These are phyloP conservation scores for Ophioninae sp. DNA, from an alignment of 2,888 invertebrate genomes.

Conservation along the genomic window DNA sequence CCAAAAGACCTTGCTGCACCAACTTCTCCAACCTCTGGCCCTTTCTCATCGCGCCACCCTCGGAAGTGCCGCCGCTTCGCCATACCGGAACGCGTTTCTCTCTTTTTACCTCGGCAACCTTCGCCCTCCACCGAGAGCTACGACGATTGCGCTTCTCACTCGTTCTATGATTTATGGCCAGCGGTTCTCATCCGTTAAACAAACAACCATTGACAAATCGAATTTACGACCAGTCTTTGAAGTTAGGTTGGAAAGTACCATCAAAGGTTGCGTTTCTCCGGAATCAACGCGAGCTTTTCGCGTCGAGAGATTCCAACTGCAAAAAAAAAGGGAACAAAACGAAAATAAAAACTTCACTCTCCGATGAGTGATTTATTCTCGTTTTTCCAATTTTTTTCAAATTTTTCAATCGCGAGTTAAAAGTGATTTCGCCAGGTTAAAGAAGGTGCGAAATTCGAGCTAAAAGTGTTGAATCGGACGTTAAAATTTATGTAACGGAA, in stretches of 20 bases:
- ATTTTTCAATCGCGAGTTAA: background rate
- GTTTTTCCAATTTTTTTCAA: background rate
- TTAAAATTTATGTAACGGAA: conserved; percentile 61
- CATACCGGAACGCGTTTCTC: conserved; percentile 68
- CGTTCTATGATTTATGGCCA: conserved; percentile 76
- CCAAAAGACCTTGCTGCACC: conserved; percentile 76
- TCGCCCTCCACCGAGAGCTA: conserved; percentile 42
- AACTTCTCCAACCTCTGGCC: conserved; percentile 64
- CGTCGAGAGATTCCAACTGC: no score
- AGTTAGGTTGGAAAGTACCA: no score
- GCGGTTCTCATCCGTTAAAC: conserved; percentile 76
- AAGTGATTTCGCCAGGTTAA: background rate
- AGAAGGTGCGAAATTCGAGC: conserved; percentile 5
- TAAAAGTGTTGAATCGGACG: conserved; percentile 39
- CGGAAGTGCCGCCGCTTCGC: conserved; percentile 55
- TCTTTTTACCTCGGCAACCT: conserved; percentile 60
- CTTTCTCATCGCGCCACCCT: conserved; percentile 67
- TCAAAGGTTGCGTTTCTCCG: no score
- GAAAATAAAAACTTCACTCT: no score
- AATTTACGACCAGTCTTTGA: conserved; percentile 12
- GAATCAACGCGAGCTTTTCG: no score
- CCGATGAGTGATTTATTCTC: background rate
- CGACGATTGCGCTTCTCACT: conserved; percentile 57
- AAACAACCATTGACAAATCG: conserved; percentile 51
- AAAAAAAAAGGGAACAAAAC: no score